Evolutionary conservation across 2,113 vertebrate genomes (phyloP).

Genomic region (Redunca redunca): DNA sequence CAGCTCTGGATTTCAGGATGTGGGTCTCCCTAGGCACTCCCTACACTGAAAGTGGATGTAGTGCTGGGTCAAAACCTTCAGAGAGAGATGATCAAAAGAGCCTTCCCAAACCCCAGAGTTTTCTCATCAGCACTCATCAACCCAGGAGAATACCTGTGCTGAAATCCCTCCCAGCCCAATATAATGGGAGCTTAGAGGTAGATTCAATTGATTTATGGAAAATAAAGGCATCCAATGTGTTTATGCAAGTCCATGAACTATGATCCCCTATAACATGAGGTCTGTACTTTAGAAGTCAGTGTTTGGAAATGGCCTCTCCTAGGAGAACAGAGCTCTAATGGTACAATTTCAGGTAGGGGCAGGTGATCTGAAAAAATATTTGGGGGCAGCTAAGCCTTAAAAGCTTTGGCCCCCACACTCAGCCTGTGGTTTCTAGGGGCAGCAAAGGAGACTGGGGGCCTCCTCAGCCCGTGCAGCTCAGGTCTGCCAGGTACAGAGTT

Average conservation of each 20-base stretch:
- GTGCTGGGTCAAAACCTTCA: background rate
- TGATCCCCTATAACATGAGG: background rate
- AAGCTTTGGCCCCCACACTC: background rate
- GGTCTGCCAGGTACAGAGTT: background rate
- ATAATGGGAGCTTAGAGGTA: background rate
- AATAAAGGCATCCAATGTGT: background rate
- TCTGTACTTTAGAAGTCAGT: background rate
- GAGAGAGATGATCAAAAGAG: background rate
- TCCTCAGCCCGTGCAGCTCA: background rate
- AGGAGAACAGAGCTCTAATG: background rate
- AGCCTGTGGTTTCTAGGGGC: conserved; percentile 11
- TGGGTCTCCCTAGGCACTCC: too few species aligned
- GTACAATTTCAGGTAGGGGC: background rate
- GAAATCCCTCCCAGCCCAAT: background rate
- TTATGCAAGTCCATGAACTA: background rate
- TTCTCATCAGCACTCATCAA: background rate
- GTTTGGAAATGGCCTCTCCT: conserved; percentile 1
- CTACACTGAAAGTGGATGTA: background rate
- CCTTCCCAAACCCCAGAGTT: background rate
- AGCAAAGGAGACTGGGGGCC: background rate
- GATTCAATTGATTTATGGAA: background rate
- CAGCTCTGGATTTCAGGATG: background rate
- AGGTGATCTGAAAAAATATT: background rate
- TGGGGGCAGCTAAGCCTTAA: background rate
- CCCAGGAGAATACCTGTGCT: background rate